Conservation (phyloP, 1,140 invertebrate genomes). For the Eumaeus atala region DNA sequence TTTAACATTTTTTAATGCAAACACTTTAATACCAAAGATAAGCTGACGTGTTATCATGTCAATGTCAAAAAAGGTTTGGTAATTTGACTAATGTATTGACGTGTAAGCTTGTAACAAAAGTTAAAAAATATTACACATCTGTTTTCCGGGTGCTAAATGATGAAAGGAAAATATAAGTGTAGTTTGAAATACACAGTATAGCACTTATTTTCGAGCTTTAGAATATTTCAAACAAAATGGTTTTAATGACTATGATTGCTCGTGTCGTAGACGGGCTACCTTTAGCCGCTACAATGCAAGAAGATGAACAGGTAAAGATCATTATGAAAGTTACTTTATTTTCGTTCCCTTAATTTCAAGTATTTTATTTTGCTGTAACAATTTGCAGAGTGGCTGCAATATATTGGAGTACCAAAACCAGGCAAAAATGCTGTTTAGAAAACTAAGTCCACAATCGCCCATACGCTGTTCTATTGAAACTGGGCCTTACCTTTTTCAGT, state of each 20-base stretch:
- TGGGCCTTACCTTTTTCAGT: slow-evolving; percentile 98
- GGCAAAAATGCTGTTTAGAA: slow-evolving; percentile 99
- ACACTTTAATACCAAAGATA: slow-evolving; percentile 25
- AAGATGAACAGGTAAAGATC: slow-evolving; percentile 92
- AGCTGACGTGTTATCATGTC: slow-evolving; percentile 55
- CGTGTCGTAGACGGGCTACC: slow-evolving; percentile 95
- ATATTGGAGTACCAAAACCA: slow-evolving; percentile 99
- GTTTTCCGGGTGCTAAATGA: slow-evolving; percentile 15
- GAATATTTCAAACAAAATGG: slow-evolving; percentile 81
- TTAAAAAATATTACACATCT: not conserved
- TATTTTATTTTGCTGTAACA: slow-evolving; percentile 55
- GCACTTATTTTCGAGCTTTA: slow-evolving; percentile 14
- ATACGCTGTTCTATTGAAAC: slow-evolving; percentile 95
- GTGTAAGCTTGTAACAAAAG: slow-evolving; percentile 35
- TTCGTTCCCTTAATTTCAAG: slow-evolving; percentile 29
- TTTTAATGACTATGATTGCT: slow-evolving; percentile 97
- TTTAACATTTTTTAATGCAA: not conserved
- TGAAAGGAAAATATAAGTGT: slow-evolving; percentile 47
- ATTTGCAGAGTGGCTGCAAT: slow-evolving; percentile 88
- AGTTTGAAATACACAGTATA: slow-evolving; percentile 25
- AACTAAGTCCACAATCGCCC: slow-evolving; percentile 91
- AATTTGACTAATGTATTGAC: slow-evolving; percentile 41
- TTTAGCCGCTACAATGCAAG: slow-evolving; percentile 96
- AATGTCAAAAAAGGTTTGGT: slow-evolving; percentile 28
- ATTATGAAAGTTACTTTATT: slow-evolving; percentile 6